Conservation (phyloP, 2,888 invertebrate genomes). For the Herminia tarsipennalis region DNA sequence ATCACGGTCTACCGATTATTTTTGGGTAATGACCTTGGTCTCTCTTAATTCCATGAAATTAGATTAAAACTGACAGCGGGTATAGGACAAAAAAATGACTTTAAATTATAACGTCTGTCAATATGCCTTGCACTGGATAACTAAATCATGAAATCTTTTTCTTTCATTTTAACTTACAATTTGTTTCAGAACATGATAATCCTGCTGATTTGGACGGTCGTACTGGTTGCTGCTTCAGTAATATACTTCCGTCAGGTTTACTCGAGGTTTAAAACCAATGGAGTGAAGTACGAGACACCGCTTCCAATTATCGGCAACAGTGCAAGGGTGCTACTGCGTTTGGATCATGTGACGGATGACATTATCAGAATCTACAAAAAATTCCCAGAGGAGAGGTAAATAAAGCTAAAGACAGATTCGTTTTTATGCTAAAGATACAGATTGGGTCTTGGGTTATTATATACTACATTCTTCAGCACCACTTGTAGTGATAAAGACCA, state of each 20-base stretch:
- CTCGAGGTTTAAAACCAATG: slow-evolving; percentile 48
- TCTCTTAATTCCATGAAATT: too few species aligned
- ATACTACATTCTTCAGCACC: too few species aligned
- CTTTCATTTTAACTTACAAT: too few species aligned
- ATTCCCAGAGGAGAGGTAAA: slow-evolving; percentile 55
- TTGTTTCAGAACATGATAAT: slow-evolving; percentile 43
- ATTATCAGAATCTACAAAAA: slow-evolving; percentile 37
- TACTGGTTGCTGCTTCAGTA: slow-evolving; percentile 33
- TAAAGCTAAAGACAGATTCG: neutral
- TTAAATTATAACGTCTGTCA: too few species aligned
- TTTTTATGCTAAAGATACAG: neutral
- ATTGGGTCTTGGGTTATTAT: too few species aligned
- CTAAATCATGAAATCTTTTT: too few species aligned
- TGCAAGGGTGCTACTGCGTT: slow-evolving; percentile 26
- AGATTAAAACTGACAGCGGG: too few species aligned
- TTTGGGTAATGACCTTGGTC: too few species aligned
- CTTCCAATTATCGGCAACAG: slow-evolving; percentile 35
- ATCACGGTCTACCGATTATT: too few species aligned
- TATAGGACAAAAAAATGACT: too few species aligned
- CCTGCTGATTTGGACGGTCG: slow-evolving; percentile 47
- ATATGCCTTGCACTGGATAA: too few species aligned
- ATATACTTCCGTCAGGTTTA: slow-evolving; percentile 48
- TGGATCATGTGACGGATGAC: slow-evolving; percentile 45
- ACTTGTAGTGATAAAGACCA: too few species aligned
- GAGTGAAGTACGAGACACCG: slow-evolving; percentile 45